Base-by-base conservation (phyloP, 1,140 invertebrate species). In the Drosophila hydei region DNA sequence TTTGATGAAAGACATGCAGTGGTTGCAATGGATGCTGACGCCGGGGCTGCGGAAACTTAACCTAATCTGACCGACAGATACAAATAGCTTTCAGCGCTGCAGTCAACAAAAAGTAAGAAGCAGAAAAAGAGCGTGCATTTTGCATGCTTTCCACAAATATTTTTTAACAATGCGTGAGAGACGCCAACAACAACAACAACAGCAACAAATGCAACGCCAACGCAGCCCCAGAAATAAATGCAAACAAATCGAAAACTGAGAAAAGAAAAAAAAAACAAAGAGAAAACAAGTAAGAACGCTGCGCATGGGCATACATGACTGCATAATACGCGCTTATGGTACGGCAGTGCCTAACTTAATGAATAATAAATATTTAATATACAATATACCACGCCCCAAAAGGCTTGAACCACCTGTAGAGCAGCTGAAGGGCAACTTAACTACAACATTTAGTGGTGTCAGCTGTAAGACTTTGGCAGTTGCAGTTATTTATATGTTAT, bases 11-110 rank as follows among this genome's bases (percentile, higher is more conserved):
- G 81, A 85, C 81, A 87, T 79, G 71, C 81, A 87, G 77, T 69
- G 74, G 70, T 54, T 72, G 69, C 69, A 65, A 65, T 62, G 58
- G 45, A 64, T 58, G 60, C 51, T 16, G n/a, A 63, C 14, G 33
- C 7, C 2, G 23, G 60, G 51, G 67, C 52, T 56, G 59, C 51
- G 65, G 70, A 62, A 75, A 81, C 69, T 85, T 85, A 85, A 87
- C 80, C 81, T 77, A 87, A 87, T 87, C 81, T 87, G 83, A 83
- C 83, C 83, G 83, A 87, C 83, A 87, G 83, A 87, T 87, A 87
- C 83, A 87, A 87, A 87, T 87, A 87, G 83, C 83, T 87, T 88
- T 87, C 83, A 88, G 71, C 83, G 75, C 72, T 64, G 83, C 83
- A 87, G 78, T 88, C 81, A 83, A 30, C 27, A 30, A 87, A 80